Evolutionary conservation across 2,888 invertebrate species (phyloP).

Genomic region (Amiota communis): DNA sequence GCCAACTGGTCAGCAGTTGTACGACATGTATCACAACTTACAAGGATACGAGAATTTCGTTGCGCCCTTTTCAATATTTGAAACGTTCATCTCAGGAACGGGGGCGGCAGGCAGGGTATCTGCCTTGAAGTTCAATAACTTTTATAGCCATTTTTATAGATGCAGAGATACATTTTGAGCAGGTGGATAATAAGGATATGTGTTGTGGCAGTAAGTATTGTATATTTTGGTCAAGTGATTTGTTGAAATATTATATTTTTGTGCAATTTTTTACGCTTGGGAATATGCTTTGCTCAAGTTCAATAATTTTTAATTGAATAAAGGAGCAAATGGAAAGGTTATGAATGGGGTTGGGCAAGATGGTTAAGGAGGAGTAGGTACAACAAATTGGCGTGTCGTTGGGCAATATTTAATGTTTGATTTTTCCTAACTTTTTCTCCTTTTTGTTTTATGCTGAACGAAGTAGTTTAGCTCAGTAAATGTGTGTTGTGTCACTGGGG

Average conservation of each 20-base stretch:
- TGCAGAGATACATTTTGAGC: constrained; percentile 10
- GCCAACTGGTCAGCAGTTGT: constrained; percentile 66
- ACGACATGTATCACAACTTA: constrained; percentile 43
- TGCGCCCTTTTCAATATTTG: constrained; percentile 35
- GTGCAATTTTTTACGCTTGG: constrained; percentile 33
- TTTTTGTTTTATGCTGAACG: constrained; percentile 33
- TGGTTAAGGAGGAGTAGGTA: constrained; percentile 3
- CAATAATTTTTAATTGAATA: constrained; percentile 9
- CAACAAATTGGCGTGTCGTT: constrained; percentile 34
- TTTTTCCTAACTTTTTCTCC: constrained; percentile 6
- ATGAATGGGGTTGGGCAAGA: neutral
- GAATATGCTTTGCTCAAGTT: constrained; percentile 36
- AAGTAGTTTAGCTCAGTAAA: neutral
- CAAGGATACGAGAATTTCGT: constrained; percentile 39
- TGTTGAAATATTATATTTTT: constrained; percentile 45
- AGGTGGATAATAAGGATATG: constrained; percentile 11
- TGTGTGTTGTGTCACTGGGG: neutral
- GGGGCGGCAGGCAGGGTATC: neutral
- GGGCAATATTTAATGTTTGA: constrained; percentile 44
- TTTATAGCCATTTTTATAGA: too few species aligned
- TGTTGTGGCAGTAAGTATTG: neutral
- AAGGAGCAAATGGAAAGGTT: neutral
- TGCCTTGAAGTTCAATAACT: neutral
- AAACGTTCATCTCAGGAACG: constrained; percentile 5
- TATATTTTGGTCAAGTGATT: constrained; percentile 30